These are phyloP conservation scores for Vidua macroura DNA, from an alignment of 2,113 vertebrate species.

Conservation along the genomic window DNA sequence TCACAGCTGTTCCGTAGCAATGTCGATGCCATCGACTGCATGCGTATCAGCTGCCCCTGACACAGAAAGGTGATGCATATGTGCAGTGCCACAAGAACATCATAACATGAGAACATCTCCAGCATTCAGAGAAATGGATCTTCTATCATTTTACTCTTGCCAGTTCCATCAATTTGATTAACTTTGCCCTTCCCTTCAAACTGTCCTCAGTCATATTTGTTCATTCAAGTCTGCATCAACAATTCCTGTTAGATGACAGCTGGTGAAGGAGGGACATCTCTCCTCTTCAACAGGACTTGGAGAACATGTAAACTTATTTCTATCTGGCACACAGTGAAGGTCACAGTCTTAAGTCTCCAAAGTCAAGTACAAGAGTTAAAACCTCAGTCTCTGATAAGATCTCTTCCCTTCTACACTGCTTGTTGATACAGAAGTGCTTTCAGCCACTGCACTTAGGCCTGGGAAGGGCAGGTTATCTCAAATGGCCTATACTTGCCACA, in stretches of 20 bases:
- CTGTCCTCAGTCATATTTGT: not conserved
- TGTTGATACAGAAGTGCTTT: not conserved
- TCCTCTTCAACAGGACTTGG: not conserved
- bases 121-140: not conserved
- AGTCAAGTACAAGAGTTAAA: not conserved
- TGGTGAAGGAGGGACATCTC: not conserved
- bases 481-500: not conserved
- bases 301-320: not conserved
- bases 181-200: not conserved
- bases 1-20: not conserved
- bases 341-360: not conserved
- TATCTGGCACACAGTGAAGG: not conserved
- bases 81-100: not conserved
- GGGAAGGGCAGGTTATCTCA: not conserved
- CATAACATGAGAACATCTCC: not conserved
- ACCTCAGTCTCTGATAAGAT: not conserved
- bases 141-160: not conserved
- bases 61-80: not conserved
- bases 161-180: not conserved
- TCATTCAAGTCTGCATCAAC: not conserved
- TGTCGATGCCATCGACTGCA: not conserved
- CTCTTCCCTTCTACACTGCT: not conserved
- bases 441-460: not conserved
- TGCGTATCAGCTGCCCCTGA: fast-evolving
- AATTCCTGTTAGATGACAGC: not conserved